A percentile compares a stretch with the other conserved stretches of the same genome.
Evolutionary conservation across 2,113 vertebrate species (phyloP).

Genomic region (Corythornis cristatus): DNA sequence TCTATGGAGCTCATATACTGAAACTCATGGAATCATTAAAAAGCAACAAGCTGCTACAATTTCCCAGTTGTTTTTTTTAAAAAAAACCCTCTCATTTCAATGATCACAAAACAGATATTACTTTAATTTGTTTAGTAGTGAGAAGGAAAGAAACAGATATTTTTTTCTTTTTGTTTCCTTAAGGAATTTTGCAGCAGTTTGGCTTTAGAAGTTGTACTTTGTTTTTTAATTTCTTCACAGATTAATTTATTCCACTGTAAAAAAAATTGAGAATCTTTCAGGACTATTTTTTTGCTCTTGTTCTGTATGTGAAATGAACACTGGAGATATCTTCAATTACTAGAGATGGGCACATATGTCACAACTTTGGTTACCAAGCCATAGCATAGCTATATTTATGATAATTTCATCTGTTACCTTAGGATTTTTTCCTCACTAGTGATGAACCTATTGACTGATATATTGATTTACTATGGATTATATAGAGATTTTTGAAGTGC

Average conservation of each 20-base stretch:
- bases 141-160: neutral
- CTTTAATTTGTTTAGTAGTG: neutral
- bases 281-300: neutral
- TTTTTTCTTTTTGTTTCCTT: neutral
- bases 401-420: neutral
- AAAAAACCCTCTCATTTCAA: neutral
- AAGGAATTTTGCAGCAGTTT: neutral
- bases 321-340: neutral
- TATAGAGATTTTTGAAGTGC: neutral
- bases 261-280: neutral
- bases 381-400: neutral
- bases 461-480: neutral
- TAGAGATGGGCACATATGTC: neutral
- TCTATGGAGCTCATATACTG: neutral
- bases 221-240: neutral
- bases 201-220: neutral
- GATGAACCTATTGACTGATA: neutral
- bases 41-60: neutral
- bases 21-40: conserved; percentile 25
- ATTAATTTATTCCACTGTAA: neutral
- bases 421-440: neutral
- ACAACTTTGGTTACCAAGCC: neutral
- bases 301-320: neutral
- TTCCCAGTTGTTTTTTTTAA: neutral
- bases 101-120: neutral